Evolutionary conservation across 2,888 invertebrate species (phyloP).

Genomic region (Plebejus argus): DNA sequence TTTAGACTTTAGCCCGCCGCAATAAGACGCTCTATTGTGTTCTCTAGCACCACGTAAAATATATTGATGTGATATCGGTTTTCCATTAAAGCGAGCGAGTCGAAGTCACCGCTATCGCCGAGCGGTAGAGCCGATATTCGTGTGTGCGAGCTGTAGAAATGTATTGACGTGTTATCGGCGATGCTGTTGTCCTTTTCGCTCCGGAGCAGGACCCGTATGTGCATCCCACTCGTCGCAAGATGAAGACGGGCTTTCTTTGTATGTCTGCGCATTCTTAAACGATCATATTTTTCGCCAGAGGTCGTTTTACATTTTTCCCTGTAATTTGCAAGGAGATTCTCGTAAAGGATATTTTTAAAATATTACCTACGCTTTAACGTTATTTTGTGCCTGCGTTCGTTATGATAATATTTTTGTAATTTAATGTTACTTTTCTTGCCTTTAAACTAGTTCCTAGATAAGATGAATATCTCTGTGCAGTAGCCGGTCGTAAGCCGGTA

Average conservation of each 20-base stretch:
- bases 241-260: conserved; percentile 65
- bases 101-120: conserved; percentile 53
- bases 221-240: conserved; percentile 72
- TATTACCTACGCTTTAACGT: conserved; percentile 18
- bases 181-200: conserved; percentile 68
- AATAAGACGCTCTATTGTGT: conserved; percentile 54
- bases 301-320: conserved; percentile 39
- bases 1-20: conserved; percentile 53
- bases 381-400: conserved; percentile 1
- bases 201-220: conserved; percentile 60
- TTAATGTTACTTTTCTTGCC: conserved; percentile 11
- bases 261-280: conserved; percentile 73
- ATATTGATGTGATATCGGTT: conserved; percentile 81
- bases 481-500: neutral
- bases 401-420: conserved; percentile 5
- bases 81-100: conserved; percentile 65
- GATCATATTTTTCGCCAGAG: conserved; percentile 48
- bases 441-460: conserved; percentile 1
- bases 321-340: conserved; percentile 26
- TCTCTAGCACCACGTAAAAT: conserved; percentile 61
- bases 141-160: conserved; percentile 64
- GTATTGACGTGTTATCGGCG: conserved; percentile 81
- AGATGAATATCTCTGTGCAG: conserved; percentile 7
- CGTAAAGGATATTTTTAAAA: conserved; percentile 20
- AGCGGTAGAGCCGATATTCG: conserved; percentile 52